These are phyloP conservation scores for Aphelenchoides avenae DNA, from an alignment of 1,140 invertebrate genomes.

Conservation along the genomic window DNA sequence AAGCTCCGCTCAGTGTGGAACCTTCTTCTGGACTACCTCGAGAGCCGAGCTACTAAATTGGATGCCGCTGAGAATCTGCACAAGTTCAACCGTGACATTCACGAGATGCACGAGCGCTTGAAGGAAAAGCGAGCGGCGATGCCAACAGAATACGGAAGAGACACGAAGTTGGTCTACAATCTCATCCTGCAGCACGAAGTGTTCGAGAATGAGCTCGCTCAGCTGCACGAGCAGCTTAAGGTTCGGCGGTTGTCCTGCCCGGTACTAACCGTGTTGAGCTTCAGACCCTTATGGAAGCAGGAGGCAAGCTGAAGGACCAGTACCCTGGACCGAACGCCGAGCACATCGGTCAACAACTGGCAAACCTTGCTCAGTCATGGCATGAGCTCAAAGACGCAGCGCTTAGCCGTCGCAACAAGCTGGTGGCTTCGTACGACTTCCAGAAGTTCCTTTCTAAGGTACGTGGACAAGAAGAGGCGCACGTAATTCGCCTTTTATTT, in stretches of 20 bases:
- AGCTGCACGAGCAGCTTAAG: slow-evolving; percentile 84
- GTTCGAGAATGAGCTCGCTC: slow-evolving; percentile 88
- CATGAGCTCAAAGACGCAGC: slow-evolving; percentile 76
- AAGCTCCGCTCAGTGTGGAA: slow-evolving; percentile 83
- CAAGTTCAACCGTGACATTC: slow-evolving; percentile 89
- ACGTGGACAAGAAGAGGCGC: slow-evolving; percentile 65
- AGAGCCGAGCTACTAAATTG: slow-evolving; percentile 76
- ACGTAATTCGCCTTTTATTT: too few species aligned
- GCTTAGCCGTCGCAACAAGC: slow-evolving; percentile 71
- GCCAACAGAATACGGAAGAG: slow-evolving; percentile 77
- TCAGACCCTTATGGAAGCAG: slow-evolving; percentile 81
- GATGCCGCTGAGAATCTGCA: slow-evolving; percentile 90
- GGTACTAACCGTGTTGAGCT: slow-evolving; percentile 50
- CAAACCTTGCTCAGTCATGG: slow-evolving; percentile 80
- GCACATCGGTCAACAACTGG: slow-evolving; percentile 78
- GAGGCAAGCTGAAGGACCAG: slow-evolving; percentile 74
- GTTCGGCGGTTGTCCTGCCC: neutral
- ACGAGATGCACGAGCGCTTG: slow-evolving; percentile 81
- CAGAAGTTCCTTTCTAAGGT: slow-evolving; percentile 72
- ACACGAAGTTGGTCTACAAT: slow-evolving; percentile 79
- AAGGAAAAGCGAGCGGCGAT: slow-evolving; percentile 79
- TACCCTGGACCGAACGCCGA: slow-evolving; percentile 88
- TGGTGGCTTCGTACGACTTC: slow-evolving; percentile 80
- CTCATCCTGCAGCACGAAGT: slow-evolving; percentile 81
- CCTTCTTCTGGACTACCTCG: slow-evolving; percentile 76